Conservation (phyloP, 2,888 invertebrate species). For the Tinea trinotella region DNA sequence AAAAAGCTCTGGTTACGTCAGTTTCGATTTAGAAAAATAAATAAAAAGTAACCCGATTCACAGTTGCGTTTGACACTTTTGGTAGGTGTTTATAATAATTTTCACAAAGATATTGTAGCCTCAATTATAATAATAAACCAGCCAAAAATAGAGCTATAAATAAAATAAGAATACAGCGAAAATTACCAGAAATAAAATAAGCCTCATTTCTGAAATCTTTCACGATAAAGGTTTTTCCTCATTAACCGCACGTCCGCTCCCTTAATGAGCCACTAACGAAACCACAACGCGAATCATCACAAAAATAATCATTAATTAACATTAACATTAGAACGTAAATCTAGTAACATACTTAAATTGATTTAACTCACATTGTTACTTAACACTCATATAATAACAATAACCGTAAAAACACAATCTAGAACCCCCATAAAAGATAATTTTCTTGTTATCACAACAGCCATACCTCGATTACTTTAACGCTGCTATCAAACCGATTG, state of each 20-base stretch:
- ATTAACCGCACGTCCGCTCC: conserved; percentile 36
- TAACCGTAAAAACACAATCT: background rate
- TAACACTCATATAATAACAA: no score
- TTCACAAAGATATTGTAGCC: no score
- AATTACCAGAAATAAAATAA: background rate
- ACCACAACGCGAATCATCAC: background rate
- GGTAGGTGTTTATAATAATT: no score
- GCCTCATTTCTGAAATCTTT: background rate
- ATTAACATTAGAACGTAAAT: background rate
- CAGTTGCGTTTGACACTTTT: no score
- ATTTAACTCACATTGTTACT: no score
- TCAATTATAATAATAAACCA: background rate
- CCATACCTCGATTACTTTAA: background rate
- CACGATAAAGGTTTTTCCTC: conserved; percentile 45
- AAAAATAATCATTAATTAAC: background rate
- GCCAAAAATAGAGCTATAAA: background rate
- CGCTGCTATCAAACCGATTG: background rate
- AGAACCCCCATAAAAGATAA: background rate
- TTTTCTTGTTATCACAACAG: conserved; percentile 1
- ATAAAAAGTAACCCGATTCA: background rate
- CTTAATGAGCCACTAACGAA: background rate
- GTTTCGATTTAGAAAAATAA: background rate
- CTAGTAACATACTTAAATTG: background rate
- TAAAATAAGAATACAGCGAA: background rate
- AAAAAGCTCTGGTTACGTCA: background rate